Base-by-base conservation (phyloP, 2,797 vertebrate genomes). In the Pygocentrus nattereri region DNA sequence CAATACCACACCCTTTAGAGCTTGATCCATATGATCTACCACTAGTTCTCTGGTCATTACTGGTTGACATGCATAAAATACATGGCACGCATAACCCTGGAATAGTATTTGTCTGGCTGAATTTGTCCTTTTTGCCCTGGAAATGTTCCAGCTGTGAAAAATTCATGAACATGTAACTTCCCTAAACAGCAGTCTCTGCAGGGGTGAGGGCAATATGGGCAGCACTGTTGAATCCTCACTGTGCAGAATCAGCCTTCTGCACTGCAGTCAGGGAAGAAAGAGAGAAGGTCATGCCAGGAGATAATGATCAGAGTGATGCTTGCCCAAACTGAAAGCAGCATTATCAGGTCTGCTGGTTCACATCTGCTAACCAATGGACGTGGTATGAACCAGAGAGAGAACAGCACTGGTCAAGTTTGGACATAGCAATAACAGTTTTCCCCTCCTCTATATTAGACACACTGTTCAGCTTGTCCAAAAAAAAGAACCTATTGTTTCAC, bases 231-330 rank as follows among this genome's bases (percentile, higher is more conserved):
- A 71, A 76, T 27, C 72, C 69, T 73, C 27, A 4, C 78, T 47
- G 75, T 83, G 80, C 77, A 38, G 62, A 82, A 74, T 80, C 82
- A 73, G 82, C 82, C 81, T 67, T 81, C 76, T 76, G 74, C 68
- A 54, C 61, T 59, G 74, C 73, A 64, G 75, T 74, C 74, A 3
- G 27, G 44, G 34, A 47, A 58, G 72, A 76, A 25, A 27, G 27
- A 34, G 25, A 47, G 18, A 38, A 34, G 67, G 73, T 81, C 83
- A 75, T 73, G 58, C 30, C 82, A 49, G 27, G 70, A 85, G 79
- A 81, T 80, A 74, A 73, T 61, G 80, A 79, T 38, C 72, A 62
- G 50, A 61, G 47, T 69, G 73, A 86, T 71, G 61, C 83, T 81
- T 19, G 21, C 61, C 31, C 69, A 52, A 71, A 78, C 61, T 23